Percentiles rank a stretch among this genome's conserved stretches.
Conservation (phyloP, 2,888 invertebrate species). For the Oithona nana region DNA sequence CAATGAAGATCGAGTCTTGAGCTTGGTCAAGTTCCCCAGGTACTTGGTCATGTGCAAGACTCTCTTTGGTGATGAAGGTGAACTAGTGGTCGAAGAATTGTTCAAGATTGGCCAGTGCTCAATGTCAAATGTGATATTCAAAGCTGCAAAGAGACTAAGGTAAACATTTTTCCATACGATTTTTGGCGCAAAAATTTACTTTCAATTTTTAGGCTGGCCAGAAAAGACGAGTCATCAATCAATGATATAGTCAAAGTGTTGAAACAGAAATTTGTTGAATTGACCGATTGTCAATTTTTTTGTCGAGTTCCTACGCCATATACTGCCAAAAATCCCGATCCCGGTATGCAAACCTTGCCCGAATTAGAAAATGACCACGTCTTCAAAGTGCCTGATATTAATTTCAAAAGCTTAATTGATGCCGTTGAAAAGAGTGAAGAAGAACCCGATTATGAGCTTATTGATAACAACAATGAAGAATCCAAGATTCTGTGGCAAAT, state of each 20-base stretch:
- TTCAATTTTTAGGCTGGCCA: no score
- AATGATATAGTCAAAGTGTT: neutral
- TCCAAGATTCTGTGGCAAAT: neutral
- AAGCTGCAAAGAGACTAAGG: neutral
- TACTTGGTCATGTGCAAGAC: neutral
- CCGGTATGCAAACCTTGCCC: neutral
- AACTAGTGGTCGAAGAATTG: neutral
- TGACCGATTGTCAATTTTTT: neutral
- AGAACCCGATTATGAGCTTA: neutral
- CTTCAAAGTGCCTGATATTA: neutral
- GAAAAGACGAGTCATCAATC: no score
- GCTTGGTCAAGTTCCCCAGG: neutral
- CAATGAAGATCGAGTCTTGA: neutral
- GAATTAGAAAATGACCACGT: neutral
- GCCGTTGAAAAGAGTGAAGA: neutral
- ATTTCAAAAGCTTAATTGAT: neutral
- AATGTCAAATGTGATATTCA: neutral
- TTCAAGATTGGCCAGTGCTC: neutral
- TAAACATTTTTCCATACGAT: no score
- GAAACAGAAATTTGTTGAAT: neutral
- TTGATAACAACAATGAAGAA: neutral
- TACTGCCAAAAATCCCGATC: neutral
- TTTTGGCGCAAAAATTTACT: no score
- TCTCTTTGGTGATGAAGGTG: neutral
- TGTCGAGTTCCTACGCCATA: neutral